phyloP scores from a whole-genome alignment of 2,888 invertebrate species.

The Protophormia terraenovae region DNA sequence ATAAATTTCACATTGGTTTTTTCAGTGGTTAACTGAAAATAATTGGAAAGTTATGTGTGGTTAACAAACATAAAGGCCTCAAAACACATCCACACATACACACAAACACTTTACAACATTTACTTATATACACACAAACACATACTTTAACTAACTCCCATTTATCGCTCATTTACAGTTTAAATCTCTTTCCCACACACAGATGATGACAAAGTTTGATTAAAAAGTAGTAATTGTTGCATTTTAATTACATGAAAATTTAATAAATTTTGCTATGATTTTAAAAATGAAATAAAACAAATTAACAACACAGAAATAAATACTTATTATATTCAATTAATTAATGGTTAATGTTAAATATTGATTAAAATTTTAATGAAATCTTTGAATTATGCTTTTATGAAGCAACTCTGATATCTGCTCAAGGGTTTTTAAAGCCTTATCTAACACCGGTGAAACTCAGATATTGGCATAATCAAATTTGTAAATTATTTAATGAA shows the following conservation, averaged over 20 bases:
- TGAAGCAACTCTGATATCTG: no score
- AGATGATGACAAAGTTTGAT: conserved; percentile 46
- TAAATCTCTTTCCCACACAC: conserved; percentile 19
- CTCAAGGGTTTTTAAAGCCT: no score
- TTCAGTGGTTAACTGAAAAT: conserved; percentile 65
- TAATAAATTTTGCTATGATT: not conserved
- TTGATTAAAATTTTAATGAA: no score
- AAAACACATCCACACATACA: conserved; percentile 6
- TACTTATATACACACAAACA: not conserved
- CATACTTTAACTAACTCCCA: not conserved
- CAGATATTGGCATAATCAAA: no score
- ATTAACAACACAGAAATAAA: not conserved
- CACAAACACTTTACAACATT: not conserved
- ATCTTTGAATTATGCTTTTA: not conserved
- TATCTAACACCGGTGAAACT: no score
- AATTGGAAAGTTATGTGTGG: conserved; percentile 67
- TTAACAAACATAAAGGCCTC: conserved; percentile 56
- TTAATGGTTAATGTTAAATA: not conserved
- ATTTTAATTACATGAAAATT: conserved; percentile 30
- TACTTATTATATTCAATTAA: not conserved
- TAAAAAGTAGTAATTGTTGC: not conserved
- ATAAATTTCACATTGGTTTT: conserved; percentile 65
- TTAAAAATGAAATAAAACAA: not conserved
- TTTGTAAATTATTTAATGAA: no score
- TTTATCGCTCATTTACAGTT: conserved; percentile 24